A percentile compares a stretch with the other conserved stretches of the same genome.
phyloP scores from a whole-genome alignment of 2,797 vertebrate genomes.

The Odontamblyopus rebecca region DNA sequence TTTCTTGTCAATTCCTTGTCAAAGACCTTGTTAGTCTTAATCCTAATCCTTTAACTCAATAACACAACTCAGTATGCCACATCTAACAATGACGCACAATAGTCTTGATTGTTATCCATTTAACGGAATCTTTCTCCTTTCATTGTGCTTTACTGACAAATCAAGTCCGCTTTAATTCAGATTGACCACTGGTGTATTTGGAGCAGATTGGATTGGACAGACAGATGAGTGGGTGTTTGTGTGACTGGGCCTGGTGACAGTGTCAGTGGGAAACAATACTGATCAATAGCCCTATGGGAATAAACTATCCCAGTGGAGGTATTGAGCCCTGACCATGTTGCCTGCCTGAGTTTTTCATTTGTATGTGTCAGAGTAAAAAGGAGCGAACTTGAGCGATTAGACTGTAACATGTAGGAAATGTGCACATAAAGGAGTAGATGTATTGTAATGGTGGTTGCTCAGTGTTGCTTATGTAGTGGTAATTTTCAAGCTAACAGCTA shows the following conservation, averaged over 20 bases:
- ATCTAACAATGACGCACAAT: neutral
- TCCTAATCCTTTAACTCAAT: conserved; percentile 16
- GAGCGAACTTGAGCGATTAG: conserved; percentile 5
- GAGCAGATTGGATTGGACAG: conserved; percentile 35
- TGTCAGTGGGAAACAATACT: conserved; percentile 45
- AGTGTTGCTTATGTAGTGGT: neutral
- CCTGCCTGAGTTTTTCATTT: conserved; percentile 10
- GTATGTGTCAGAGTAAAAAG: conserved; percentile 20
- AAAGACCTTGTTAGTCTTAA: conserved; percentile 22
- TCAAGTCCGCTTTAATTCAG: conserved; percentile 9
- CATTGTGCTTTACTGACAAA: conserved; percentile 3
- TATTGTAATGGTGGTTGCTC: neutral
- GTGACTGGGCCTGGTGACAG: conserved; percentile 18
- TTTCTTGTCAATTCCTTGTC: neutral
- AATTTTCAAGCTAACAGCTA: too few relatives aligned
- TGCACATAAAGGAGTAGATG: neutral
- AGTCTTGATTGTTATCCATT: neutral
- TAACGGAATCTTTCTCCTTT: neutral
- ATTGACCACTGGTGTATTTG: conserved; percentile 20
- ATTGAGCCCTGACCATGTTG: conserved; percentile 35
- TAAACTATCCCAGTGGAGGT: conserved; percentile 26
- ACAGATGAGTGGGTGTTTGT: conserved; percentile 37
- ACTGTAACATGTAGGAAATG: neutral
- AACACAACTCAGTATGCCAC: conserved; percentile 4
- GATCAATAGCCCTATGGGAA: conserved; percentile 40